phyloP scores from a whole-genome alignment of 2,888 invertebrate species.

The Apamea sordens region DNA sequence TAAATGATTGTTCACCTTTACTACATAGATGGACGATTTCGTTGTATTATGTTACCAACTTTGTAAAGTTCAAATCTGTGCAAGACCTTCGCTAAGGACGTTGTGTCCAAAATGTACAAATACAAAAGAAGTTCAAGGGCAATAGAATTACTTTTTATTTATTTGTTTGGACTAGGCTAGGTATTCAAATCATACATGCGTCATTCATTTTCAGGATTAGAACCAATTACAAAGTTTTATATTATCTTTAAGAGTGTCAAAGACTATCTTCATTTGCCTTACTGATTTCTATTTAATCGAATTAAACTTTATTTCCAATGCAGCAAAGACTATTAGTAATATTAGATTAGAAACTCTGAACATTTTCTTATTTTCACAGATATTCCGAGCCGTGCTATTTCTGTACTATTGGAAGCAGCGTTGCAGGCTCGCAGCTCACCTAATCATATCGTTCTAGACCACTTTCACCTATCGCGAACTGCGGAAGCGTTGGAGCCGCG shows the following conservation, averaged over 20 bases:
- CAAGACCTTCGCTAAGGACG: conserved; percentile 9
- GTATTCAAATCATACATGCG: background rate
- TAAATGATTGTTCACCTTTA: conserved; percentile 32
- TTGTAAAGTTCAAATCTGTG: conserved; percentile 25
- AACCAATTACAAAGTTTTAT: background rate
- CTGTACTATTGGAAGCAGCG: conserved; percentile 37
- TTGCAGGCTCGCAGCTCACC: conserved; percentile 45
- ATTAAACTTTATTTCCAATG: conserved; percentile 23
- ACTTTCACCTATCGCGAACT: conserved; percentile 73
- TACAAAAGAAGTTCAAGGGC: conserved; percentile 42
- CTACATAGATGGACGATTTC: conserved; percentile 25
- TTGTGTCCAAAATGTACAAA: conserved; percentile 24
- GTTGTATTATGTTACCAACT: background rate
- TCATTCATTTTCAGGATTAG: background rate
- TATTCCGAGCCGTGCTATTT: conserved; percentile 49
- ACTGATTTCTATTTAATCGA: conserved; percentile 37
- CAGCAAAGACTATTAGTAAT: conserved; percentile 23
- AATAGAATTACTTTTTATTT: background rate
- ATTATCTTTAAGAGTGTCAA: background rate
- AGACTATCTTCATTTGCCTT: conserved; percentile 1
- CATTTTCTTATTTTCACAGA: conserved; percentile 52
- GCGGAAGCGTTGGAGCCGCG: conserved; percentile 69
- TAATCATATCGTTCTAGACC: conserved; percentile 63
- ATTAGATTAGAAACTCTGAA: conserved; percentile 36
- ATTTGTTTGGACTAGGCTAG: background rate